Base-by-base conservation (phyloP, 2,888 invertebrate species). In the Theodoxus fluviatilis region DNA sequence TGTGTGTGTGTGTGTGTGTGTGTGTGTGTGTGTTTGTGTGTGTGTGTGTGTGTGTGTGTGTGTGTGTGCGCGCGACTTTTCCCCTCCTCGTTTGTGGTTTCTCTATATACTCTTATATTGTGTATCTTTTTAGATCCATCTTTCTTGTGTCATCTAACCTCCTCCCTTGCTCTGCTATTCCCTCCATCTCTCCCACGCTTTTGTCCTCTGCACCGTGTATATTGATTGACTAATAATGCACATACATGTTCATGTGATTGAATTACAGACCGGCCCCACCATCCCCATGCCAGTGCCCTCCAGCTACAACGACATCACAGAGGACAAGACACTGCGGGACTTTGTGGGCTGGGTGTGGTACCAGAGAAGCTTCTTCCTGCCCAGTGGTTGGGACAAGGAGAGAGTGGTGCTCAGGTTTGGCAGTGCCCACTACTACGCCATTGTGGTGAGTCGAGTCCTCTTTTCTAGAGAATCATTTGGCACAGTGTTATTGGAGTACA, bases 281-380 rank as follows among this genome's bases (percentile, higher is more conserved):
- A 92, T 94, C 69, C 90, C 92, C 33, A 98, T 98, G 96, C 97
- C 98, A 9, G 98, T 98, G 25, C 98, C 98, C 0, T 92, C 95
- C 0, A 96, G 96, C 72, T 98, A 94, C 90, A 98, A 94, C 88
- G 98, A 99, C 86, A 91, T 99, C 18, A 94, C 95, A 0, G 79
- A 80, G 70, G 93, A 94, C 68, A 90, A 89, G 33, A 88, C 90
- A 0, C 86, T 97, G 3, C 89, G 97, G 18, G 96, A 98, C 88
- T 96, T 97, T 88, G 93, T 98, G 2, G 98, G 98, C 0, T 92
- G 96, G 82, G 98, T 94, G 18, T 99, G 98, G 98, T 98, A 98
- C 86, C 94, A 96, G 84, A 90, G 93, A n/a, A 90, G 90, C 18
- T 96, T 97, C 88, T 93, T 91, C 87, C 91, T 93, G n/a, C 94